These are phyloP conservation scores for Schizothorax lantsangensis DNA, from an alignment of 2,797 vertebrate genomes.

Conservation along the genomic window DNA sequence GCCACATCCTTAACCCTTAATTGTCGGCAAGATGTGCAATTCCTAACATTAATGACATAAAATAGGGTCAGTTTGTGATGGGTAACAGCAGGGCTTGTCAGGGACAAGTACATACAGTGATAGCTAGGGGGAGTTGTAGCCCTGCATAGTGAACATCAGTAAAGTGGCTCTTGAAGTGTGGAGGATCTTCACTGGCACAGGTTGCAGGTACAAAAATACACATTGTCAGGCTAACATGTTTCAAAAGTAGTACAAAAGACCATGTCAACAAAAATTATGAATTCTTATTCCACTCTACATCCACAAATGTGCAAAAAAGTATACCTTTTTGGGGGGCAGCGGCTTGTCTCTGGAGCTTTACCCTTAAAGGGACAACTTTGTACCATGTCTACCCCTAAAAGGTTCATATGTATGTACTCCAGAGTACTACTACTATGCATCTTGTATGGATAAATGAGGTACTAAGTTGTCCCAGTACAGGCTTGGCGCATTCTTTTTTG, in stretches of 20 bases:
- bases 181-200: conserved; percentile 40
- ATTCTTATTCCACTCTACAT: not conserved
- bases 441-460: not conserved
- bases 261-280: not conserved
- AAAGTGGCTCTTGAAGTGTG: conserved; percentile 40
- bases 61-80: not conserved
- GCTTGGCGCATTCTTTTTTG: not conserved
- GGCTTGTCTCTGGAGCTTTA: not conserved
- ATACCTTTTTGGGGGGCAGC: not conserved
- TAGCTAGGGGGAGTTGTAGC: conserved; percentile 61
- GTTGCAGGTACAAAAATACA: conserved; percentile 44
- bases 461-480: not conserved
- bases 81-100: not conserved
- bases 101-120: conserved; percentile 2
- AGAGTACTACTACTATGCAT: not conserved
- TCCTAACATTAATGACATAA: not conserved
- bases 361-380: not conserved
- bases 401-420: not conserved
- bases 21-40: not conserved
- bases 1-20: not conserved
- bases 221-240: conserved; percentile 30
- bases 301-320: not conserved
- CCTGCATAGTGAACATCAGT: conserved; percentile 33
- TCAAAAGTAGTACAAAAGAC: conserved; percentile 32
- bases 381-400: not conserved